Conservation (phyloP, 30 jellyfish, hydroid and myxozoan species). For the Catostylus mosaicus region DNA sequence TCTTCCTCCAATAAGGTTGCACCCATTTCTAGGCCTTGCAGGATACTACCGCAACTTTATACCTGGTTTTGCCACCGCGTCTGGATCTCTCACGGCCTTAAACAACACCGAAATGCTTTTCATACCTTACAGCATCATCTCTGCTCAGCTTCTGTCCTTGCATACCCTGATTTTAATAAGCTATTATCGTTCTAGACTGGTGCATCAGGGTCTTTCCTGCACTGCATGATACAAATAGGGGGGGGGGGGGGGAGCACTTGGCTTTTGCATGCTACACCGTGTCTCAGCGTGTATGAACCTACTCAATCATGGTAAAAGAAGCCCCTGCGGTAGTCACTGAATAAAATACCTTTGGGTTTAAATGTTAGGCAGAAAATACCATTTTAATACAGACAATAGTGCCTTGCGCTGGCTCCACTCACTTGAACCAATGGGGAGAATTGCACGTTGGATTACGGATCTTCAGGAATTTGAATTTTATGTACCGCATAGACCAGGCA, state of each 20-base stretch:
- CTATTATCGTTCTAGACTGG: not conserved
- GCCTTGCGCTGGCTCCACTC: conserved; percentile 69
- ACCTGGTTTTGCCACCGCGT: conserved; percentile 35
- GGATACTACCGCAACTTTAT: conserved; percentile 56
- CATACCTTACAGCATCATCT: conserved; percentile 14
- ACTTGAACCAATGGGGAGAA: conserved; percentile 60
- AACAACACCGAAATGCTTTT: conserved; percentile 43
- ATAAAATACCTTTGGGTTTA: conserved; percentile 12
- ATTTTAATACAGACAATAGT: conserved; percentile 63
- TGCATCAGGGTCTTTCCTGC: conserved; percentile 52
- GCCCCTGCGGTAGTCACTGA: conserved; percentile 49
- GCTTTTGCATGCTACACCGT: conserved; percentile 60
- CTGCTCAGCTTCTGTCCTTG: conserved; percentile 48
- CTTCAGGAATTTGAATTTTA: conserved; percentile 40
- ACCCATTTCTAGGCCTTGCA: conserved; percentile 54
- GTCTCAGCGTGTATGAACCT: conserved; percentile 9
- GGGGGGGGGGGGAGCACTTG: conserved; percentile 19
- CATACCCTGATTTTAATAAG: conserved; percentile 37
- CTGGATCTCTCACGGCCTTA: conserved; percentile 43
- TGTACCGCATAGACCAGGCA: conserved; percentile 43
- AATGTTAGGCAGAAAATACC: conserved; percentile 25
- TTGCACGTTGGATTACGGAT: conserved; percentile 70
- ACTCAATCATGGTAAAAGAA: conserved; percentile 38
- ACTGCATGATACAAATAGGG: conserved; percentile 10
- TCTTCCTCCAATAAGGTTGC: not conserved